Conservation (phyloP, 2,888 invertebrate species). For the Macrosiphum euphorbiae region DNA sequence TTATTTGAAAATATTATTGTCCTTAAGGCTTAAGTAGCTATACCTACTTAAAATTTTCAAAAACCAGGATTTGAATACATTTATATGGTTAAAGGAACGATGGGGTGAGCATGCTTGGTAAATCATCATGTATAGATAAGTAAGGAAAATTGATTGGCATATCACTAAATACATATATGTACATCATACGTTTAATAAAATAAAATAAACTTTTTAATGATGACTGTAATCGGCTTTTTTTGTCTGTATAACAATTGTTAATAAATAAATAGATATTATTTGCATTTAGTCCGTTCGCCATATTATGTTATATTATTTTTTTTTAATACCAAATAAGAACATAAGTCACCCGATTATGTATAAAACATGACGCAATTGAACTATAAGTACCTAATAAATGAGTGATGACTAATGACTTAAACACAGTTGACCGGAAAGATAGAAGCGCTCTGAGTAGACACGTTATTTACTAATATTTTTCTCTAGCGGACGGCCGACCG, state of each 20-base stretch:
- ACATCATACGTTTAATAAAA: not conserved
- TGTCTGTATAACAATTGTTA: not conserved
- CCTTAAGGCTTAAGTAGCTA: not conserved
- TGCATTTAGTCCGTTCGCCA: not conserved
- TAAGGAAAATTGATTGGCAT: not conserved
- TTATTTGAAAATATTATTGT: not conserved
- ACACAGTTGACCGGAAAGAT: not conserved
- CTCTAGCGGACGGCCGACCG: not conserved
- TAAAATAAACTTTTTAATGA: not conserved
- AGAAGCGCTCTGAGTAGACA: not conserved
- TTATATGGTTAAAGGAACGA: not conserved
- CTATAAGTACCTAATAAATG: not conserved
- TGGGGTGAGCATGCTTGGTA: not conserved
- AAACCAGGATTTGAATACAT: not conserved
- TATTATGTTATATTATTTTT: not conserved
- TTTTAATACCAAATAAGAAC: not conserved
- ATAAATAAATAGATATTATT: not conserved
- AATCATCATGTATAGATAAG: not conserved
- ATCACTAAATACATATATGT: not conserved
- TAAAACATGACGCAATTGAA: conserved; percentile 25
- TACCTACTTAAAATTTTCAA: not conserved
- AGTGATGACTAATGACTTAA: not conserved
- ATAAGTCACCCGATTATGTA: not conserved
- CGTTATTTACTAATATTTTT: not conserved
- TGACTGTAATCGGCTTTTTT: not conserved